Evolutionary conservation across 2,797 vertebrate species (phyloP).

Genomic region (Bucorvus abyssinicus): DNA sequence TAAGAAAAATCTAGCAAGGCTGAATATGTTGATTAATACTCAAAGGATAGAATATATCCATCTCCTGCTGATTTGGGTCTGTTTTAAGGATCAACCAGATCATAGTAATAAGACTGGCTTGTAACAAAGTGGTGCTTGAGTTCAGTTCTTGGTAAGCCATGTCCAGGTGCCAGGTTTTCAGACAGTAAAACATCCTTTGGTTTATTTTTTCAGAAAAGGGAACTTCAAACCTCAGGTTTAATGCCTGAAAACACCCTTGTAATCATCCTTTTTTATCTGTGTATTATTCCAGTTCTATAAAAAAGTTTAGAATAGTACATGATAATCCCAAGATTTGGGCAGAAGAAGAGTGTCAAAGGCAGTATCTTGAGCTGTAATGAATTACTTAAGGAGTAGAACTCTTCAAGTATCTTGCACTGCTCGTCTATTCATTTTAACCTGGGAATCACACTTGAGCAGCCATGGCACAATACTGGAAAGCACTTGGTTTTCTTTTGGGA

Average conservation of each 20-base stretch:
- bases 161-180: conserved; percentile 49
- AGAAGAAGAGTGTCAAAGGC: conserved; percentile 25
- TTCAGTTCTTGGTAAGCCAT: conserved; percentile 45
- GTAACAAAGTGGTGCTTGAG: conserved; percentile 20
- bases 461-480: neutral
- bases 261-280: conserved; percentile 66
- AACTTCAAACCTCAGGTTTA: conserved; percentile 61
- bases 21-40: neutral
- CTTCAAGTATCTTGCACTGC: neutral
- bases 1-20: neutral
- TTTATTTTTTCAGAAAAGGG: conserved; percentile 65
- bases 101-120: neutral
- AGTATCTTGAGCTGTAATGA: neutral
- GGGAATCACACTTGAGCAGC: neutral
- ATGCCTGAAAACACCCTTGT: neutral
- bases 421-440: neutral
- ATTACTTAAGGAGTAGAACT: neutral
- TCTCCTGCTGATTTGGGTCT: neutral
- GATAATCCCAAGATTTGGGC: conserved; percentile 53
- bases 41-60: neutral
- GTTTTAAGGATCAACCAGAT: neutral
- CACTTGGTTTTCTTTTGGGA: neutral
- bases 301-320: conserved; percentile 73
- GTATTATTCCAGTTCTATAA: conserved; percentile 67
- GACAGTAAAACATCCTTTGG: conserved; percentile 50